Evolutionary conservation across 1,140 invertebrate genomes (phyloP), one percentile per base, ranked within the genome.

Genomic region (Copidosoma floridanum): DNA sequence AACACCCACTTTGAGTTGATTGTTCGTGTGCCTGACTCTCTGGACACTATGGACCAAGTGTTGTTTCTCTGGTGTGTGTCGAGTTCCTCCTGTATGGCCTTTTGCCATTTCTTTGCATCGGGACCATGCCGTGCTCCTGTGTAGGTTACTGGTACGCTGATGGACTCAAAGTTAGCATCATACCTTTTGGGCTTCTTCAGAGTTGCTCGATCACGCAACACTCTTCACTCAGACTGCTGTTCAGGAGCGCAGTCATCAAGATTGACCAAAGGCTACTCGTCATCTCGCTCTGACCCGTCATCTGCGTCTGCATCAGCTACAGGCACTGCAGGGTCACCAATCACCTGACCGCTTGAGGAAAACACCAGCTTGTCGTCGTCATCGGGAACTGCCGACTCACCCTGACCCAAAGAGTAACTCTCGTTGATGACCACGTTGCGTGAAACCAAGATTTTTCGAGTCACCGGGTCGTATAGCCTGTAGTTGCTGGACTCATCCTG

Each of bases 1-100:
- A 50, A 58, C 6, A 58, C 37, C 46, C 37, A 58, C 18, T 53
- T 52, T 10, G 38, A 46, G 12, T 27, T 8, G 24, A 60, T 21
- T 4, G 24, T 41, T 6, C 32, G 40, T 4, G 1, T 20, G 4
- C 26, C 20, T 3, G 14, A 7, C 18, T 20, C 21, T 21, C 24
- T 23, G 14, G 40, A 16, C 24, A 38, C 38, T 14, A 51, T 24
- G 12, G 53, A 35, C 61, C 63, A 66, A 2, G 56, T 63, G 4
- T 63, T 43, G 47, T 70, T 71, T 29, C 61, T 32, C n/a, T 37
- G 18, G 40, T 69, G 56, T n/a, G 52, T 59, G 14, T 63, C 35
- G 14, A 68, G 38, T 43, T 72, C 66, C 16, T 70, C 57, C 24
- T 55, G 32, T 53, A 70, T 71, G 23, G 68, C 67, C 40, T 38